phyloP scores from a whole-genome alignment of 2,888 invertebrate genomes.

The Marronus borbonicus region DNA sequence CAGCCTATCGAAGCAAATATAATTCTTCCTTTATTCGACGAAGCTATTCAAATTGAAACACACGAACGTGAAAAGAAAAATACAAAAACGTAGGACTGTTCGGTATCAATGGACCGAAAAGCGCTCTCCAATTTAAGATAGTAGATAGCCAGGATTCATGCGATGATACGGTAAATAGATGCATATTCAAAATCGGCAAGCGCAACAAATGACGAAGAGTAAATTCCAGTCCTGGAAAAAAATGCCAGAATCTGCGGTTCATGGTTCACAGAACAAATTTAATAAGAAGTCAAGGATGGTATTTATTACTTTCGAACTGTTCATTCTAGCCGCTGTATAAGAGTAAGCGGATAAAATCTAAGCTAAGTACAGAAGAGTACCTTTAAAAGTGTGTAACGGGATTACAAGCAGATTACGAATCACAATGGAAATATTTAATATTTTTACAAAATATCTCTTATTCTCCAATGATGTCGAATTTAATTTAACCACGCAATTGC shows the following conservation, averaged over 20 bases:
- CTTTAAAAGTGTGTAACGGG: neutral
- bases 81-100: neutral
- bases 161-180: conserved; percentile 3
- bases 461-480: too few species aligned
- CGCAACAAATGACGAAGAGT: neutral
- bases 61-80: neutral
- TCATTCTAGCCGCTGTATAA: conserved; percentile 2
- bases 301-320: conserved; percentile 24
- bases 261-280: conserved; percentile 42
- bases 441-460: too few species aligned
- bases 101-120: conserved; percentile 20
- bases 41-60: neutral
- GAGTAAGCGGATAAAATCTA: neutral
- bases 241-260: conserved; percentile 26
- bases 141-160: conserved; percentile 9
- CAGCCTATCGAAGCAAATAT: too few species aligned
- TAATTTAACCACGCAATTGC: too few species aligned
- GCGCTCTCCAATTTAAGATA: conserved; percentile 12
- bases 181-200: conserved; percentile 14
- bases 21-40: neutral
- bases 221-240: neutral
- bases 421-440: too few species aligned
- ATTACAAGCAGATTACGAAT: too few species aligned
- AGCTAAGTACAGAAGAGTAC: neutral
- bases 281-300: conserved; percentile 33